Conservation (phyloP, 92 coral and sea anemone genomes). For the Paramuricea clavata region DNA sequence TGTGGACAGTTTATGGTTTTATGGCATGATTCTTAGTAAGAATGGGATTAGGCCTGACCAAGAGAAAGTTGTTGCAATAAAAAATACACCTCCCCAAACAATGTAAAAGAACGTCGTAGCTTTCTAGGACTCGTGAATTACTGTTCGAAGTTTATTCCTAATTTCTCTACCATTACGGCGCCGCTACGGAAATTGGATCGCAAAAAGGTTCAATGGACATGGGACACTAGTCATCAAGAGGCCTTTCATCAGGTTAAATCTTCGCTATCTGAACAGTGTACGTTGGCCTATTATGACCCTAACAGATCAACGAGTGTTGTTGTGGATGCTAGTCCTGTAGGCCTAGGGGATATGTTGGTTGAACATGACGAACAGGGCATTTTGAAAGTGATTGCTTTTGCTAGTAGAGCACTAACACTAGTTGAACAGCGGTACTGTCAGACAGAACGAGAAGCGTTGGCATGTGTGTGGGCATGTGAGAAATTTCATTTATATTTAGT, state of each 20-base stretch:
- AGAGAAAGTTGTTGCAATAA: conserved; percentile 1
- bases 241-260: conserved; percentile 21
- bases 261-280: conserved; percentile 44
- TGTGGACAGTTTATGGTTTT: conserved; percentile 38
- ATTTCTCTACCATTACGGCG: conserved; percentile 30
- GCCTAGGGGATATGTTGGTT: conserved; percentile 43
- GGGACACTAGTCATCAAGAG: conserved; percentile 21
- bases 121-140: conserved; percentile 21
- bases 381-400: conserved; percentile 53
- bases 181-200: conserved; percentile 5
- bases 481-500: conserved; percentile 51
- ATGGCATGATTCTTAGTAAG: conserved; percentile 25
- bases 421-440: conserved; percentile 39
- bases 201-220: conserved; percentile 19
- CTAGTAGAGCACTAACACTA: conserved; percentile 49
- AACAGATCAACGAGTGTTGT: conserved; percentile 43
- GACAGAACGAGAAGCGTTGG: conserved; percentile 53
- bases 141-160: neutral
- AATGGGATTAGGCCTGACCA: conserved; percentile 26
- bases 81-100: neutral
- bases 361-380: conserved; percentile 50
- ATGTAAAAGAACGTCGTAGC: conserved; percentile 12
- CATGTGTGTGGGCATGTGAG: conserved; percentile 53
- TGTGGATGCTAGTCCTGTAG: conserved; percentile 55
- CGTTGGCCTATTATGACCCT: conserved; percentile 66